A percentile compares a stretch with the other conserved stretches of the same genome.
Conservation (phyloP, 2,797 vertebrate genomes). For the Otus scops region DNA sequence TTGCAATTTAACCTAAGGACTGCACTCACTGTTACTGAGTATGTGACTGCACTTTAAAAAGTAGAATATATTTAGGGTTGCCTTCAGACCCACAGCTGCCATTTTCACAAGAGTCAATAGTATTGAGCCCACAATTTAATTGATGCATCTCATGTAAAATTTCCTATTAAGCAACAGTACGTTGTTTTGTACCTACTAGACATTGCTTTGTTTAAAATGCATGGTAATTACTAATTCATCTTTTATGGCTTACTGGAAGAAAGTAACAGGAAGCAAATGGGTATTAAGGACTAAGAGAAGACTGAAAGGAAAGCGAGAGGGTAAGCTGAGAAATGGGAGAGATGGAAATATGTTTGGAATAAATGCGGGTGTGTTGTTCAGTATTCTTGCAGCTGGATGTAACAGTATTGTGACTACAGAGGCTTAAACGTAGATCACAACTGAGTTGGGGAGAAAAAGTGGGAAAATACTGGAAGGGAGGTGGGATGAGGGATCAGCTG, state of each 20-base stretch:
- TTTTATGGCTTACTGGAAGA: not conserved
- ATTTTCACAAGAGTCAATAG: not conserved
- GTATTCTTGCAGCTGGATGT: not conserved
- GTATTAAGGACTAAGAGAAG: not conserved
- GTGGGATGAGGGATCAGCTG: not conserved
- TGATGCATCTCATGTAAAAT: not conserved
- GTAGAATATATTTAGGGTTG: not conserved
- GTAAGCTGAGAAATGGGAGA: not conserved
- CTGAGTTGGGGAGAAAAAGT: not conserved
- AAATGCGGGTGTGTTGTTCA: not conserved
- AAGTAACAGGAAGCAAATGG: not conserved
- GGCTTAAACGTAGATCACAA: not conserved
- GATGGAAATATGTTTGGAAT: not conserved
- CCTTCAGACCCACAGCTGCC: not conserved
- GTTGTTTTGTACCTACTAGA: not conserved
- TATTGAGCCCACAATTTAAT: not conserved
- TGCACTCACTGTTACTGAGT: not conserved
- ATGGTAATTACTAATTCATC: not conserved
- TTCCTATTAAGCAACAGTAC: not conserved
- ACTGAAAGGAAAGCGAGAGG: not conserved
- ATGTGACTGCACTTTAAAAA: not conserved
- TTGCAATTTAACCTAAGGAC: not conserved
- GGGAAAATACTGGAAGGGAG: accelerated
- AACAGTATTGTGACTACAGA: not conserved
- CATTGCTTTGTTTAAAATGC: not conserved